These are phyloP conservation scores for Acyrthosiphon pisum DNA, from an alignment of 1,140 invertebrate species.

Conservation along the genomic window DNA sequence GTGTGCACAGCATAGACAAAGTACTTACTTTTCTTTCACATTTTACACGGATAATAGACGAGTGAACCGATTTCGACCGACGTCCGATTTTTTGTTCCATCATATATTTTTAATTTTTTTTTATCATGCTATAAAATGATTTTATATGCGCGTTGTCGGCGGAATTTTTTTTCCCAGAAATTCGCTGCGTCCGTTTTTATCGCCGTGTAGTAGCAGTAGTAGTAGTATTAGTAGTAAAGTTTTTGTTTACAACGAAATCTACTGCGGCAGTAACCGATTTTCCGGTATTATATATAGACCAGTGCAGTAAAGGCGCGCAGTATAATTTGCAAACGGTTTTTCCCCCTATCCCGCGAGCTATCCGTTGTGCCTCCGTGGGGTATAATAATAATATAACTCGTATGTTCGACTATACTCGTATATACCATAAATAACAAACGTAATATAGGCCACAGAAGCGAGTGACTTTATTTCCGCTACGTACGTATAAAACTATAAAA, in stretches of 20 bases:
- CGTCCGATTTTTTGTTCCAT: background rate
- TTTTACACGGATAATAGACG: background rate
- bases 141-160: background rate
- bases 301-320: background rate
- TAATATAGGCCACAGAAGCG: background rate
- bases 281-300: background rate
- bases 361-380: background rate
- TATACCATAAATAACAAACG: background rate
- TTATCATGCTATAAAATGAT: background rate
- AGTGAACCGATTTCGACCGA: background rate
- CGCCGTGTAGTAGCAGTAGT: background rate
- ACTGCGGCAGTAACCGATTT: background rate
- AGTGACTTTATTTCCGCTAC: background rate
- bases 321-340: background rate
- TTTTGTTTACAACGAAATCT: slow-evolving; percentile 10
- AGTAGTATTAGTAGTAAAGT: too few relatives aligned
- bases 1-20: background rate
- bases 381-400: background rate
- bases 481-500: background rate
- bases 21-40: background rate
- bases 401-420: background rate
- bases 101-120: background rate
- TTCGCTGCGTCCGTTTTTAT: background rate
- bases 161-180: background rate
- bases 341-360: background rate